These are phyloP conservation scores for Aricia agestis DNA, from an alignment of 1,140 invertebrate genomes.

Conservation along the genomic window DNA sequence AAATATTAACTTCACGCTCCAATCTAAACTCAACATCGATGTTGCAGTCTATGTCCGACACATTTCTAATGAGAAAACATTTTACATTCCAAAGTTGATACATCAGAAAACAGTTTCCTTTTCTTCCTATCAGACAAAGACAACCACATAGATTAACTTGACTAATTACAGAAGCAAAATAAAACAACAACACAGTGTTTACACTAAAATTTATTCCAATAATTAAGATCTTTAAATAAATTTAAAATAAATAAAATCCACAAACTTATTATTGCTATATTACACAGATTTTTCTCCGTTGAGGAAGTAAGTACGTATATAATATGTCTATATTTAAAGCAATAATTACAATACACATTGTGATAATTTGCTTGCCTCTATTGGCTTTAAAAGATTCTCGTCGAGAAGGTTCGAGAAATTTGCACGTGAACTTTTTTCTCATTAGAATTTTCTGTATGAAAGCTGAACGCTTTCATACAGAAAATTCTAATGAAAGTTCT, in stretches of 20 bases:
- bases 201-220: constrained; percentile 1
- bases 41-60: no score
- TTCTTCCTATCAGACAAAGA: no score
- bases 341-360: not conserved
- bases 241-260: constrained; percentile 7
- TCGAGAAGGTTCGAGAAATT: no score
- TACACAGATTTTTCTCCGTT: constrained; percentile 26
- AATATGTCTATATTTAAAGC: constrained; percentile 3
- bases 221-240: not conserved
- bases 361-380: not conserved
- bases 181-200: not conserved
- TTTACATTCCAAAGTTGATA: no score
- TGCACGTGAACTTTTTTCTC: not conserved
- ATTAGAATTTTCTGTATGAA: no score
- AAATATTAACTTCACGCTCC: no score
- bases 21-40: no score
- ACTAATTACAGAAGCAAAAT: not conserved
- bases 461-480: no score
- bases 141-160: no score
- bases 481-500: no score
- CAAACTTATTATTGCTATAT: not conserved
- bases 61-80: no score
- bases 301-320: constrained; percentile 31
- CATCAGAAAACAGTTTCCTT: no score
- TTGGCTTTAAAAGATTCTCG: not conserved